phyloP scores from a whole-genome alignment of 2,888 invertebrate species.

The Cyrtodaria siliqua region DNA sequence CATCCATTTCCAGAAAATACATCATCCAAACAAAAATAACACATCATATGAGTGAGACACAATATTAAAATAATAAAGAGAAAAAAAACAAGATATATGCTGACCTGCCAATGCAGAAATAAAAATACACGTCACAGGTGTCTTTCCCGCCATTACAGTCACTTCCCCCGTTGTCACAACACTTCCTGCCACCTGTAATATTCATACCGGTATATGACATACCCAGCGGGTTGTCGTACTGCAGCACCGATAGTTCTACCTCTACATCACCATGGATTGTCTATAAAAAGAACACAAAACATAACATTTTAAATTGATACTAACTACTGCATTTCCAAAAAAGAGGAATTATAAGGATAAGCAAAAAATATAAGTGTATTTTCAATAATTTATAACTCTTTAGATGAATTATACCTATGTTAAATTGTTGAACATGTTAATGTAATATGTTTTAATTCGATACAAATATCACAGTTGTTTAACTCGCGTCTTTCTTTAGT shows the following conservation, averaged over 20 bases:
- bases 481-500: too few species aligned
- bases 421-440: too few species aligned
- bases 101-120: conserved; percentile 55
- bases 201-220: conserved; percentile 43
- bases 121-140: conserved; percentile 56
- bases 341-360: too few species aligned
- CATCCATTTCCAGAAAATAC: not conserved
- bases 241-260: conserved; percentile 47
- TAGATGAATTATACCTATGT: too few species aligned
- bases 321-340: too few species aligned
- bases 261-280: conserved; percentile 21
- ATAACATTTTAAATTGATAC: too few species aligned
- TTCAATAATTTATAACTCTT: too few species aligned
- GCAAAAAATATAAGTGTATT: too few species aligned
- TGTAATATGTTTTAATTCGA: too few species aligned
- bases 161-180: conserved; percentile 45
- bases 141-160: conserved; percentile 27
- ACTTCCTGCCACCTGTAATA: conserved; percentile 32
- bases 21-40: not conserved
- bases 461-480: too few species aligned
- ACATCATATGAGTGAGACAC: not conserved
- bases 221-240: conserved; percentile 57
- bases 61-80: not conserved
- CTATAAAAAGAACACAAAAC: too few species aligned
- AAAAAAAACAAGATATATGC: not conserved